Base-by-base conservation (phyloP, 2,797 vertebrate genomes). In the Geotrypetes seraphini region DNA sequence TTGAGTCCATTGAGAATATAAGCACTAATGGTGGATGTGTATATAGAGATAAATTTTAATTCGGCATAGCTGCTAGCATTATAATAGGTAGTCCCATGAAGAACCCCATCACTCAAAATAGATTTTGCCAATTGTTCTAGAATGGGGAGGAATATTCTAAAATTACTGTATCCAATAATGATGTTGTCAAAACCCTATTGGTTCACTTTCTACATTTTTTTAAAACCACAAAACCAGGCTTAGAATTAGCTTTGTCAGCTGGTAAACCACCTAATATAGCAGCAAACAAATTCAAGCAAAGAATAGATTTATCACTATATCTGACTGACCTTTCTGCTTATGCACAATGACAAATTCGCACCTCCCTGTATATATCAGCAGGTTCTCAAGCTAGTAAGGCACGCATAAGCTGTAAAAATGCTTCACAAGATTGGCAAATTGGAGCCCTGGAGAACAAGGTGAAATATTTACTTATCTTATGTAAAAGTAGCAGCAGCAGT, bases 301-400 rank as follows among this genome's bases (percentile, higher is more conserved):
- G 69, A 75, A 62, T 61, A 71, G 64, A 78, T 77, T 66, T 70
- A 75, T 81, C 69, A 57, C 58, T 58, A 1, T 61, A 69, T 67
- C 66, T 78, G 73, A 75, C 57, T 79, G 74, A 79, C 80, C 69
- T 73, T 57, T 71, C 63, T 73, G 45, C 59, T 78, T 69, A 71
- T 75, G 56, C 70, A 71, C 54, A 59, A 61, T 78, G 77, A 77
- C 72, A 81, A 75, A 75, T 77, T 78, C 68, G 74, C 67, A 75
- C 77, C 57, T 74, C 66, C 79, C 65, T 63, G 45, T 71, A 70
- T 68, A 79, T 68, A 79, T 73, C 66, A 72, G 66, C 55, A 28
- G 43, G 40, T 69, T 63, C 56, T 57, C 57, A 60, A 73, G 57
- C 66, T 55, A 69, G 60, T 64, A 69, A 74, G 60, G 78, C 60